Percentiles rank a stretch among this genome's conserved stretches.
Conservation (phyloP, 1,140 invertebrate species). For the Dinothrombium tinctorium region DNA sequence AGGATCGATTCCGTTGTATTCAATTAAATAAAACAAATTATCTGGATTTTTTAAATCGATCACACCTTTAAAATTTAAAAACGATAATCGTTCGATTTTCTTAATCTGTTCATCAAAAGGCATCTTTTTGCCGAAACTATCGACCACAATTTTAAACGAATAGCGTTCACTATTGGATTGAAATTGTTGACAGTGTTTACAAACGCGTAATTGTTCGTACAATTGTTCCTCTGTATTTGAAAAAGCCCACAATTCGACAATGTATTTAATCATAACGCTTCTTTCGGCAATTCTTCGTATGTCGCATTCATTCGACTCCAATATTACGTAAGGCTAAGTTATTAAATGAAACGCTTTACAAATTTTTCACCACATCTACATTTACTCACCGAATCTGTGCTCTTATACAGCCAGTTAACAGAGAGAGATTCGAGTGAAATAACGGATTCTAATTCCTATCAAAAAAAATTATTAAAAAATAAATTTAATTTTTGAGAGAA, state of each 20-base stretch:
- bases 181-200: neutral
- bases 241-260: slow-evolving; percentile 50
- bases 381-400: no score
- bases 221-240: slow-evolving; percentile 30
- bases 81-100: slow-evolving; percentile 58
- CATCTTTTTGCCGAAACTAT: slow-evolving; percentile 65
- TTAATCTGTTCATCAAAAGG: slow-evolving; percentile 39
- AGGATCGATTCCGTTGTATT: slow-evolving; percentile 60
- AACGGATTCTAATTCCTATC: no score
- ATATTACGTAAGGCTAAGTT: no score
- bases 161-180: neutral
- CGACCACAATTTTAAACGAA: slow-evolving; percentile 40
- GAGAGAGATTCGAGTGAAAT: no score
- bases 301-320: no score
- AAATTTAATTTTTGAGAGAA: no score
- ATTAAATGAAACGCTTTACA: no score
- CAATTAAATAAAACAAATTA: slow-evolving; percentile 47
- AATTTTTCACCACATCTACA: no score
- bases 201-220: slow-evolving; percentile 30
- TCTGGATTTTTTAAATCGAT: slow-evolving; percentile 64
- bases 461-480: no score
- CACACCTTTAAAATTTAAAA: slow-evolving; percentile 48
- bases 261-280: slow-evolving; percentile 18
- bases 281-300: neutral
- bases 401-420: no score